Evolutionary conservation across 2,113 vertebrate genomes (phyloP).

Genomic region (Chinchilla lanigera): DNA sequence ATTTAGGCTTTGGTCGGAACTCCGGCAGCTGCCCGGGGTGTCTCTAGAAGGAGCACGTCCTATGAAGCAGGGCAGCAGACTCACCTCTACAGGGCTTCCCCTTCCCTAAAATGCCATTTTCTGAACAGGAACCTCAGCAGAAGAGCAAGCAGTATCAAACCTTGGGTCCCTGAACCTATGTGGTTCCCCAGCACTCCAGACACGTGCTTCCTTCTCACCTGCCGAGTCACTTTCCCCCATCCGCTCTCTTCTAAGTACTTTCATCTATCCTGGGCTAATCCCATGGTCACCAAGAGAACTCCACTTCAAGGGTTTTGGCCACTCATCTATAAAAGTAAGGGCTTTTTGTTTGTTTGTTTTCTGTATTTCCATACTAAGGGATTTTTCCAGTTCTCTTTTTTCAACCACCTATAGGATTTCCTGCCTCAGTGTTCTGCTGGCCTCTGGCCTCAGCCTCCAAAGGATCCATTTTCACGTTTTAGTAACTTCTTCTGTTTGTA

Average conservation of each 20-base stretch:
- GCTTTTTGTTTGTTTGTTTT: not conserved
- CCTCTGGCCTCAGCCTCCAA: not conserved
- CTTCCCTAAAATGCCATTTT: not conserved
- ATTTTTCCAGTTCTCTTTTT: not conserved
- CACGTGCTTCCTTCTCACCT: not conserved
- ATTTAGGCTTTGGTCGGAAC: not conserved
- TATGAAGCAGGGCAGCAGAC: not conserved
- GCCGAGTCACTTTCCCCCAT: not conserved
- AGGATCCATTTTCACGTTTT: not conserved
- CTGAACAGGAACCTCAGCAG: not conserved
- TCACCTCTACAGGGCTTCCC: not conserved
- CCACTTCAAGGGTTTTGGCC: not conserved
- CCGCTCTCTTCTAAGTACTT: not conserved
- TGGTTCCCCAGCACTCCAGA: not conserved
- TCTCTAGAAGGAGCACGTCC: not conserved
- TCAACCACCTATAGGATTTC: not conserved
- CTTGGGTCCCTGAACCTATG: not conserved
- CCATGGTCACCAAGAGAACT: not conserved
- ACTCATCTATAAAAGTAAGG: not conserved
- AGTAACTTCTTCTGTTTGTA: not conserved
- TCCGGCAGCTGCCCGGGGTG: not conserved
- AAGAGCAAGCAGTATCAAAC: not conserved
- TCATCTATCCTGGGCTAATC: not conserved
- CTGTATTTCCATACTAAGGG: not conserved
- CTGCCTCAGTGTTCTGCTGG: not conserved